A percentile compares a stretch with the other conserved stretches of the same genome.
Conservation (phyloP, 2,888 invertebrate species). For the Drosophila glabriapex region DNA sequence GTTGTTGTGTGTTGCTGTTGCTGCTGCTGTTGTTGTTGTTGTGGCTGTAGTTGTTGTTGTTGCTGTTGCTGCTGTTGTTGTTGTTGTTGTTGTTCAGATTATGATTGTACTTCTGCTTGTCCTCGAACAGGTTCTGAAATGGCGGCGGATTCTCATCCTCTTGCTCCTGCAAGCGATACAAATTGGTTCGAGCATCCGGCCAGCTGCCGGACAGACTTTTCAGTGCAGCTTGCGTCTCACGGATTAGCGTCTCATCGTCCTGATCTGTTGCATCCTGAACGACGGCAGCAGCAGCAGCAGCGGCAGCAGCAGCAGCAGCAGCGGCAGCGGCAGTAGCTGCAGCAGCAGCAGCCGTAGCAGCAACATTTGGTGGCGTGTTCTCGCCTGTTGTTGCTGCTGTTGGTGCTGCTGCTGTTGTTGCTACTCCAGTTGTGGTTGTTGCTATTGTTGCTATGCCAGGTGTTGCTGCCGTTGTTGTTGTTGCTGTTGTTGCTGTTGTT, state of each 20-base stretch:
- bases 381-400: conserved; percentile 22
- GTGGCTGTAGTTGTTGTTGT: conserved; percentile 1
- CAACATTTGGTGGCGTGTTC: conserved; percentile 1
- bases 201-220: conserved; percentile 95
- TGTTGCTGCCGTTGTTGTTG: conserved; percentile 8
- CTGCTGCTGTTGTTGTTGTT: conserved; percentile 2
- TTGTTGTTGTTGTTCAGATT: conserved; percentile 3
- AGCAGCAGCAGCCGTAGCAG: conserved; percentile 15
- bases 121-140: conserved; percentile 94
- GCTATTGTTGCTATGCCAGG: neutral
- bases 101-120: conserved; percentile 88
- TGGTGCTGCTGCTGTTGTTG: conserved; percentile 9
- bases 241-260: conserved; percentile 93
- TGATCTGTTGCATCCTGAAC: conserved; percentile 85
- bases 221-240: conserved; percentile 95
- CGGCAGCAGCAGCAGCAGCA: conserved; percentile 6
- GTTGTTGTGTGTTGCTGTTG: conserved; percentile 12
- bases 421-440: conserved; percentile 14
- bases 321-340: conserved; percentile 3
- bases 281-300: conserved; percentile 10
- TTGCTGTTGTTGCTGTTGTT: conserved; percentile 20
- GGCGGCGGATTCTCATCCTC: conserved; percentile 92
- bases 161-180: conserved; percentile 89
- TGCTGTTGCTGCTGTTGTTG: conserved; percentile 6
- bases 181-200: conserved; percentile 89